Percentiles rank a stretch among this genome's conserved stretches.
These are phyloP conservation scores for Aix galericulata DNA, from an alignment of 2,113 vertebrate species.

Conservation along the genomic window DNA sequence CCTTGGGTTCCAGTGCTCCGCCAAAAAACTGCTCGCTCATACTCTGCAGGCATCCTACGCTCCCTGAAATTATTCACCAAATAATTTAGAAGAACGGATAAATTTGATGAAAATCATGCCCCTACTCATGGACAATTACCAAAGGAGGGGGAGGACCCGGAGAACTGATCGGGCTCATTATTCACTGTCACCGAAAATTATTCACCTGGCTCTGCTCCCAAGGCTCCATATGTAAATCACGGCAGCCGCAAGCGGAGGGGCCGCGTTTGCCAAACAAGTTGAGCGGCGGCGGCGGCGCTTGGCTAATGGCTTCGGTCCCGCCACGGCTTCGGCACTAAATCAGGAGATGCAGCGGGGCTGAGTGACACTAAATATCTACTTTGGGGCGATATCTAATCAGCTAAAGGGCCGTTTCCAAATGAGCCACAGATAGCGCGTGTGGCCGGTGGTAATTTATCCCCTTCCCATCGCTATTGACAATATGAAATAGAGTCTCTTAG, in stretches of 20 bases:
- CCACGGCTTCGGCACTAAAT: background rate
- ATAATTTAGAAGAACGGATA: background rate
- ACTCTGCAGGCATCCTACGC: background rate
- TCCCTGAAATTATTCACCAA: background rate
- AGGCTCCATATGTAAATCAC: background rate
- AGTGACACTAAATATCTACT: background rate
- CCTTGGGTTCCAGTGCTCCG: background rate
- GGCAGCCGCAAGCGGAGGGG: background rate
- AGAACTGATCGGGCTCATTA: background rate
- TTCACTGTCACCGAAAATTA: background rate
- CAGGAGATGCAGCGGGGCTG: background rate
- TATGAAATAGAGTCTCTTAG: accelerated
- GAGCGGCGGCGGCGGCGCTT: background rate
- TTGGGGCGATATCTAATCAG: background rate
- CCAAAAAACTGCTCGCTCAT: background rate
- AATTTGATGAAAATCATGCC: background rate
- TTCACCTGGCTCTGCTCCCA: constrained; percentile 1
- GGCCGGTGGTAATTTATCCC: background rate
- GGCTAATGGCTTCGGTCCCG: background rate
- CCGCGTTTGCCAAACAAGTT: background rate
- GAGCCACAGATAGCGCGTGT: background rate
- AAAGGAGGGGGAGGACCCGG: background rate
- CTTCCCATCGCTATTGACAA: background rate
- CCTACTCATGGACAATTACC: background rate
- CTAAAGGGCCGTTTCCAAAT: background rate